phyloP scores from a whole-genome alignment of 2,888 invertebrate species.

The Tenthredo mesomela region DNA sequence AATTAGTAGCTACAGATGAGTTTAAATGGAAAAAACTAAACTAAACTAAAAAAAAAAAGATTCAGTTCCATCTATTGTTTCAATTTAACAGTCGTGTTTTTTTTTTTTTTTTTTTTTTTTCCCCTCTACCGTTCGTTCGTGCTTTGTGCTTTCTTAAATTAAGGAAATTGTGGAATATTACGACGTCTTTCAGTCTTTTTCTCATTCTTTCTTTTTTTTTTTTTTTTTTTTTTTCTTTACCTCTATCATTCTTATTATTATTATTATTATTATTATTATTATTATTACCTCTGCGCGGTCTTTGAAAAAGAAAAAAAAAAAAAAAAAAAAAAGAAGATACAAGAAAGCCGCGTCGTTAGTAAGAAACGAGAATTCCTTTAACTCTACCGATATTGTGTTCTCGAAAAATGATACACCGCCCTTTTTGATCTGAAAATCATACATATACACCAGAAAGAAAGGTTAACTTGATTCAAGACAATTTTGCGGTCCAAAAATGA shows the following conservation, averaged over 20 bases:
- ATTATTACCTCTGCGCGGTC: not conserved
- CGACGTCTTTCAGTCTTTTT: not conserved
- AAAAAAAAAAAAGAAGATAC: not conserved
- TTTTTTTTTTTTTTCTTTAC: not conserved
- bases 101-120: too few species aligned
- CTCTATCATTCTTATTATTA: too few species aligned
- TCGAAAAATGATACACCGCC: not conserved
- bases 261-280: not conserved
- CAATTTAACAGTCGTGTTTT: constrained; percentile 8
- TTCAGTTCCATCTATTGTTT: constrained; percentile 10
- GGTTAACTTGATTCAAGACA: too few species aligned
- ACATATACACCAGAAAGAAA: too few species aligned
- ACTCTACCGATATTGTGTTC: not conserved
- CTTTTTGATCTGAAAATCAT: not conserved
- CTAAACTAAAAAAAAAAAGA: not conserved
- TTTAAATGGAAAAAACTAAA: not conserved
- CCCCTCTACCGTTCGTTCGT: not conserved
- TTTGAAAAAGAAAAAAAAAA: not conserved
- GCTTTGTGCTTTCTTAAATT: constrained; percentile 27
- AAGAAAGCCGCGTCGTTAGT: not conserved
- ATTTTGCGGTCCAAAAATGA: too few species aligned
- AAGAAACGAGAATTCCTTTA: not conserved
- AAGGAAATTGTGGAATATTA: constrained; percentile 32
- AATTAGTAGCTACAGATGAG: too few species aligned
- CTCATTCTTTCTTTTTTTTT: too few species aligned